A percentile compares a stretch with the other conserved stretches of the same genome.
Conservation (phyloP, 2,888 invertebrate genomes). For the Norana najaformis region DNA sequence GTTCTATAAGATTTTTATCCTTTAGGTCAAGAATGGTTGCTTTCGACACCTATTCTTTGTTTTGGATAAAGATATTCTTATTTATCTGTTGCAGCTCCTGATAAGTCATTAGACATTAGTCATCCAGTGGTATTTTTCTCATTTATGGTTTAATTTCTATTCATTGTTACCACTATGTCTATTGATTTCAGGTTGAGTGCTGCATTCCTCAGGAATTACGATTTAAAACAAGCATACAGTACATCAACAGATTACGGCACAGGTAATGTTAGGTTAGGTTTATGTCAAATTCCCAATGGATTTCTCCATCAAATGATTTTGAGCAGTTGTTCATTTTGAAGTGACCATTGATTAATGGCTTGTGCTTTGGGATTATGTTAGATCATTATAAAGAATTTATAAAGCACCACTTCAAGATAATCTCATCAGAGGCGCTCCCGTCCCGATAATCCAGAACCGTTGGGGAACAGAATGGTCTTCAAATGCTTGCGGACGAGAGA, state of each 20-base stretch:
- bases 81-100: neutral
- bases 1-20: too few species aligned
- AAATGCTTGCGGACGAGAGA: too few species aligned
- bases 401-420: too few species aligned
- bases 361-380: neutral
- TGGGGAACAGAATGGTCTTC: too few species aligned
- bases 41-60: neutral
- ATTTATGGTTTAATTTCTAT: neutral
- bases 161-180: neutral
- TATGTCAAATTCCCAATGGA: neutral
- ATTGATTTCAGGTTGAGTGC: slow-evolving; percentile 72
- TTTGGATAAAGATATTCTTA: neutral
- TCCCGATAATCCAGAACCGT: too few species aligned
- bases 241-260: slow-evolving; percentile 81
- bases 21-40: too few species aligned
- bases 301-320: neutral
- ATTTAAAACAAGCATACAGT: slow-evolving; percentile 85
- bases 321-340: neutral
- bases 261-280: slow-evolving; percentile 61
- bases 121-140: neutral
- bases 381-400: too few species aligned
- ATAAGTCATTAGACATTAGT: neutral
- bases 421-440: too few species aligned
- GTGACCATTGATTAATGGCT: neutral
- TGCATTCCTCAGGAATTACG: slow-evolving; percentile 80